Evolutionary conservation across 2,888 invertebrate species (phyloP).

Genomic region (Unio pictorum): DNA sequence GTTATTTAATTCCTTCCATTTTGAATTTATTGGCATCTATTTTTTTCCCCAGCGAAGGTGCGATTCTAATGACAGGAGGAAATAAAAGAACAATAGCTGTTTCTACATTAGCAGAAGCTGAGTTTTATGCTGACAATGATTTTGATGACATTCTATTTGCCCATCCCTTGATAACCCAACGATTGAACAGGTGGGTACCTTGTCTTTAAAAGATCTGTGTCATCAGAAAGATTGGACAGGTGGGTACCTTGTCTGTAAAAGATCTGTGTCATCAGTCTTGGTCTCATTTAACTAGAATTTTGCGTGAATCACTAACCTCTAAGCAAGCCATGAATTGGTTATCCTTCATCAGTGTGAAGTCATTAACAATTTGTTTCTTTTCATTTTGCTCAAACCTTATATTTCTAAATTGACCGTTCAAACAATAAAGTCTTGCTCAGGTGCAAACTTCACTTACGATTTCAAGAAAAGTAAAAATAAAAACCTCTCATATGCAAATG

Average conservation of each 20-base stretch:
- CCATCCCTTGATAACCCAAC: slow-evolving; percentile 59
- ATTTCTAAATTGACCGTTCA: too few species aligned
- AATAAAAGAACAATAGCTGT: slow-evolving; percentile 62
- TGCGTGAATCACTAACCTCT: background rate
- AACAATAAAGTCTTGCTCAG: too few species aligned
- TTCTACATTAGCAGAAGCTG: slow-evolving; percentile 68
- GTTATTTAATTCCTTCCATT: background rate
- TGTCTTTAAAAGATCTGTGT: too few species aligned
- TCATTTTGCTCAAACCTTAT: too few species aligned
- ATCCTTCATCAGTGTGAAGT: background rate
- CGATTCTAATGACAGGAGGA: slow-evolving; percentile 63
- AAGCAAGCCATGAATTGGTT: background rate
- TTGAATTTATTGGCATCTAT: background rate
- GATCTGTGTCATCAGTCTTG: too few species aligned
- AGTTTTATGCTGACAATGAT: slow-evolving; percentile 67
- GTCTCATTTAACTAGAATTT: background rate
- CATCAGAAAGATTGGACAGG: slow-evolving; percentile 41
- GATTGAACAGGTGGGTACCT: slow-evolving; percentile 49
- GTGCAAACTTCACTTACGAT: too few species aligned
- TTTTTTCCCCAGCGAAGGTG: slow-evolving; percentile 58
- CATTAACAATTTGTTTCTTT: too few species aligned
- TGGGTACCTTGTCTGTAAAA: slow-evolving; percentile 8
- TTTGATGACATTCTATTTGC: slow-evolving; percentile 70
- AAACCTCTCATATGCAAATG: too few species aligned
- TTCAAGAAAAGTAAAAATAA: too few species aligned